phyloP scores from a whole-genome alignment of 2,797 vertebrate species.

The Sebastes cheni region DNA sequence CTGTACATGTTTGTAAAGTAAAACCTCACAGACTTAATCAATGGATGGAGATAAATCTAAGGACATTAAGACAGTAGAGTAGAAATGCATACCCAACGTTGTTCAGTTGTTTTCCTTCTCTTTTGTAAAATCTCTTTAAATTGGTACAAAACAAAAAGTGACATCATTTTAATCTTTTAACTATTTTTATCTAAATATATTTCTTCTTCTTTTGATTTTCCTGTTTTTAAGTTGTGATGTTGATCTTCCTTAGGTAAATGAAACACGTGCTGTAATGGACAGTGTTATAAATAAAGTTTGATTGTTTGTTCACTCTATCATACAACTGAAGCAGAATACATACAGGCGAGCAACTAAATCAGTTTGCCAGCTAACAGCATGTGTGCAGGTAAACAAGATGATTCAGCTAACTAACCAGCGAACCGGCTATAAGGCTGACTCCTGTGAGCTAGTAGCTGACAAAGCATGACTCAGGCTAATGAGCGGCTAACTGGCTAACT shows the following conservation, averaged over 20 bases:
- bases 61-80: not conserved
- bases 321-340: not conserved
- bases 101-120: not conserved
- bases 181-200: not conserved
- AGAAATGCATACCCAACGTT: not conserved
- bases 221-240: not conserved
- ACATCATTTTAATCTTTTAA: not conserved
- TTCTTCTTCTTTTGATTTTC: not conserved
- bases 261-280: not conserved
- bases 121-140: not conserved
- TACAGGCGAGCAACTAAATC: not conserved
- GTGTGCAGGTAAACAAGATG: not conserved
- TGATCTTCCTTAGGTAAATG: not conserved
- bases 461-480: conserved; percentile 11
- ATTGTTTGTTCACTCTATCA: not conserved
- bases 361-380: not conserved
- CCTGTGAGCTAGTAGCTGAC: not conserved
- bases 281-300: not conserved
- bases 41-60: not conserved
- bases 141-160: not conserved
- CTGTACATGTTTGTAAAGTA: not conserved
- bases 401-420: not conserved
- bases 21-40: not conserved
- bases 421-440: not conserved
- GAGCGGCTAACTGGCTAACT: conserved; percentile 45